Conservation (phyloP, 2,888 invertebrate species). For the Coelinius sp. region DNA sequence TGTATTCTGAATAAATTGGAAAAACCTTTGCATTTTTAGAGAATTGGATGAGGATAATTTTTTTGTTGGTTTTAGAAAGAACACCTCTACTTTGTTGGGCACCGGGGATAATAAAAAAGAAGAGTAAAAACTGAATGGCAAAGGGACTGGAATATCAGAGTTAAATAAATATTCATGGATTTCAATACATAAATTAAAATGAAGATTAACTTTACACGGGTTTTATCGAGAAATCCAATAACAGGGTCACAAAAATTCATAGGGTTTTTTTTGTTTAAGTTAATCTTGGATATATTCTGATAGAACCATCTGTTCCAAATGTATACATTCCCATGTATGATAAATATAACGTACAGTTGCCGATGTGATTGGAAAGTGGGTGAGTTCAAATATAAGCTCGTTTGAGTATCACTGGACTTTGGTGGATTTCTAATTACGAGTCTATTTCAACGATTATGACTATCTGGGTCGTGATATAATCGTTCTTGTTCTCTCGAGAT, state of each 20-base stretch:
- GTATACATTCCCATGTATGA: background rate
- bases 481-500: constrained; percentile 28
- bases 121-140: background rate
- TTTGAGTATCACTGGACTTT: background rate
- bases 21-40: constrained; percentile 11
- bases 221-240: constrained; percentile 17
- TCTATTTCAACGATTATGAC: constrained; percentile 21
- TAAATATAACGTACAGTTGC: background rate
- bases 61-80: background rate
- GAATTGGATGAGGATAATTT: background rate
- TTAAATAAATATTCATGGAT: constrained; percentile 21
- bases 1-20: background rate
- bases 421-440: background rate
- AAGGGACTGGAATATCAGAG: background rate
- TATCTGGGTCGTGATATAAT: constrained; percentile 19
- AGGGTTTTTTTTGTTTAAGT: background rate
- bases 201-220: constrained; percentile 24
- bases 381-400: background rate
- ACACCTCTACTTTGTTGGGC: background rate
- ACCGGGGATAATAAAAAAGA: too few relatives aligned
- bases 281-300: background rate
- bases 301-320: constrained; percentile 1
- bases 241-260: background rate
- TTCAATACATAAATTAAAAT: constrained; percentile 27
- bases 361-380: background rate